Evolutionary conservation across 1,140 invertebrate species (phyloP).

Genomic region (Meloidogyne hapla): DNA sequence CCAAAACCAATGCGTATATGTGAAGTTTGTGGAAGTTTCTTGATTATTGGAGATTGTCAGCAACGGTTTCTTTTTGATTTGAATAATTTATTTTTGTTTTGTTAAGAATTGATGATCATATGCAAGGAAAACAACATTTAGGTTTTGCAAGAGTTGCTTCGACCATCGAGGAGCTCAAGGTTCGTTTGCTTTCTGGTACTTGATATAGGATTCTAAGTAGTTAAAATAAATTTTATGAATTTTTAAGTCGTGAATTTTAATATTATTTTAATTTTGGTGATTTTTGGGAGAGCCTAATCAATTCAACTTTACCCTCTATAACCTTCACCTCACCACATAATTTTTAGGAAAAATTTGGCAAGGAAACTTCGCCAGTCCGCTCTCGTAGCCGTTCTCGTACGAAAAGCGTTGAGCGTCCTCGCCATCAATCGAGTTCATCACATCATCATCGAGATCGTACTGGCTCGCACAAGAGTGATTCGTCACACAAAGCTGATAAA

Average conservation of each 20-base stretch:
- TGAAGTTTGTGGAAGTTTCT: slow-evolving; percentile 92
- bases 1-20: slow-evolving; percentile 85
- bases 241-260: no score
- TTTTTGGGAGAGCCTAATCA: no score
- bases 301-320: no score
- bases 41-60: slow-evolving; percentile 94
- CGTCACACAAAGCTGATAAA: not conserved
- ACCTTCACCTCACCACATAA: no score
- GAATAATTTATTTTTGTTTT: not conserved
- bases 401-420: not conserved
- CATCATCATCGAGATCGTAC: not conserved
- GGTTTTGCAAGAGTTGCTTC: slow-evolving; percentile 77
- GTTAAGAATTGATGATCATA: slow-evolving; percentile 87
- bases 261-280: no score
- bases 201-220: not conserved
- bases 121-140: slow-evolving; percentile 86
- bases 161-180: slow-evolving; percentile 63
- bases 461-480: not conserved
- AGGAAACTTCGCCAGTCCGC: not conserved
- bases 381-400: not conserved
- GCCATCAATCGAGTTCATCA: not conserved
- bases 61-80: slow-evolving; percentile 70
- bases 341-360: not conserved
- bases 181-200: slow-evolving; percentile 12
- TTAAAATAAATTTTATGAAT: no score